These are phyloP conservation scores for Lophura nycthemera DNA, from an alignment of 2,113 vertebrate species.

Conservation along the genomic window DNA sequence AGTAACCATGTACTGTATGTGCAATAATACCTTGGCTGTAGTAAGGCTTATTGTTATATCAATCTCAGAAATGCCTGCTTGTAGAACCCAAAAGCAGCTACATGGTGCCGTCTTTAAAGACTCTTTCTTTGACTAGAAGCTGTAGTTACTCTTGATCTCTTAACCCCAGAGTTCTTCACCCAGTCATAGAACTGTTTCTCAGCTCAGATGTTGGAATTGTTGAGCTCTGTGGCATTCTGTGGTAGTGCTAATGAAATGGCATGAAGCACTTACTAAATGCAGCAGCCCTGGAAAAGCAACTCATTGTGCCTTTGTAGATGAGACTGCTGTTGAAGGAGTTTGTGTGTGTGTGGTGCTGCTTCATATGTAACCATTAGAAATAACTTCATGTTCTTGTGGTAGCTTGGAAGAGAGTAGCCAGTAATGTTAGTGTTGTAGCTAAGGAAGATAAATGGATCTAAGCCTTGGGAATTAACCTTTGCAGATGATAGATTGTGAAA, in stretches of 20 bases:
- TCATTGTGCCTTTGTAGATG: slow-evolving; percentile 39
- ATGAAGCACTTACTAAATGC: slow-evolving; percentile 4
- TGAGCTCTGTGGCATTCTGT: slow-evolving; percentile 24
- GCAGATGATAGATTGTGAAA: slow-evolving; percentile 36
- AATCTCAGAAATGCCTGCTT: slow-evolving; percentile 18
- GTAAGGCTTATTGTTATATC: slow-evolving; percentile 4
- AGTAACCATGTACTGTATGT: neutral
- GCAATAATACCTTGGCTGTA: neutral
- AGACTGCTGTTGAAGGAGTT: slow-evolving; percentile 10
- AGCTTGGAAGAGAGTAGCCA: neutral
- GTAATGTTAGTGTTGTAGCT: neutral
- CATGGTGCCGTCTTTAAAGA: slow-evolving; percentile 18
- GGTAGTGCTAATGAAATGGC: slow-evolving; percentile 37
- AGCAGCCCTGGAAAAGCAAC: slow-evolving; percentile 23
- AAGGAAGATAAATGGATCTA: slow-evolving; percentile 15
- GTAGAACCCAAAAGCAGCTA: neutral
- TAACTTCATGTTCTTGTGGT: neutral
- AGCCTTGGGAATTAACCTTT: slow-evolving; percentile 56
- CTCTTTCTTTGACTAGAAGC: slow-evolving; percentile 10
- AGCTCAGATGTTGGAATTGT: slow-evolving; percentile 32
- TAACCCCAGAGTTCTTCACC: slow-evolving; percentile 39
- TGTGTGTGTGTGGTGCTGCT: neutral
- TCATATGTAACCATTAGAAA: slow-evolving; percentile 1
- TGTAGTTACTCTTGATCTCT: slow-evolving; percentile 45
- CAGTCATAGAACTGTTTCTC: slow-evolving; percentile 49